phyloP scores from a whole-genome alignment of 1,140 invertebrate genomes.

The Rhynchophorus ferrugineus region DNA sequence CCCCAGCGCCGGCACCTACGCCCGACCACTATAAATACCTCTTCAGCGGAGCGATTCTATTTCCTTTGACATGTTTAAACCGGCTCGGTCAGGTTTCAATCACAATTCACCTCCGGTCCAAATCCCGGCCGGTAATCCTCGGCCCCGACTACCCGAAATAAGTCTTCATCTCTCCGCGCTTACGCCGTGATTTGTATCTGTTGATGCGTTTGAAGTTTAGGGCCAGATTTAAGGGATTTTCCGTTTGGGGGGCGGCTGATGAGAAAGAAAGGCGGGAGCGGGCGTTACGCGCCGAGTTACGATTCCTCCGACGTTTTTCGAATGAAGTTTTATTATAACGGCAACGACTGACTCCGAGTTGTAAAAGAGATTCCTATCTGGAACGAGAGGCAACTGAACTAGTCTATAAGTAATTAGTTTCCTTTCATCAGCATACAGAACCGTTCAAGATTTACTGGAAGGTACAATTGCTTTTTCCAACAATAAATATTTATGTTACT shows the following conservation, averaged over 20 bases:
- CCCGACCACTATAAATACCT: background rate
- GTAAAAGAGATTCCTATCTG: too few relatives aligned
- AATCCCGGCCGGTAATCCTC: slow-evolving; percentile 14
- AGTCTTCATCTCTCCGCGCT: slow-evolving; percentile 35
- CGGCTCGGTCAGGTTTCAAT: slow-evolving; percentile 15
- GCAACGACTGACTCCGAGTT: too few relatives aligned
- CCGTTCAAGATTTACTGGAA: too few relatives aligned
- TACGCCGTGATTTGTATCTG: slow-evolving; percentile 36
- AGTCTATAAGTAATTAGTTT: too few relatives aligned
- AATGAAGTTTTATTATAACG: background rate
- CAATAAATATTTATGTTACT: too few relatives aligned
- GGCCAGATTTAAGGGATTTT: slow-evolving; percentile 29
- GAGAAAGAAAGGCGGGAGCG: slow-evolving; percentile 23
- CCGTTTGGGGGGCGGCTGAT: slow-evolving; percentile 31
- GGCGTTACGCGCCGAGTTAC: background rate
- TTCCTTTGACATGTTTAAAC: slow-evolving; percentile 12
- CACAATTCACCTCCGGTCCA: slow-evolving; percentile 16
- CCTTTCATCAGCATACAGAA: too few relatives aligned
- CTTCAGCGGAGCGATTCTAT: background rate
- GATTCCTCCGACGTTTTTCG: background rate
- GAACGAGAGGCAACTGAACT: too few relatives aligned
- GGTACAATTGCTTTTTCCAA: too few relatives aligned
- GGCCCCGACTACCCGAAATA: slow-evolving; percentile 27
- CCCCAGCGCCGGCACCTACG: background rate
- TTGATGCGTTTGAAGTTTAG: slow-evolving; percentile 37